A percentile compares a stretch with the other conserved stretches of the same genome.
These are phyloP conservation scores for Danionella cerebrum DNA, from an alignment of 2,113 vertebrate genomes.

Conservation along the genomic window DNA sequence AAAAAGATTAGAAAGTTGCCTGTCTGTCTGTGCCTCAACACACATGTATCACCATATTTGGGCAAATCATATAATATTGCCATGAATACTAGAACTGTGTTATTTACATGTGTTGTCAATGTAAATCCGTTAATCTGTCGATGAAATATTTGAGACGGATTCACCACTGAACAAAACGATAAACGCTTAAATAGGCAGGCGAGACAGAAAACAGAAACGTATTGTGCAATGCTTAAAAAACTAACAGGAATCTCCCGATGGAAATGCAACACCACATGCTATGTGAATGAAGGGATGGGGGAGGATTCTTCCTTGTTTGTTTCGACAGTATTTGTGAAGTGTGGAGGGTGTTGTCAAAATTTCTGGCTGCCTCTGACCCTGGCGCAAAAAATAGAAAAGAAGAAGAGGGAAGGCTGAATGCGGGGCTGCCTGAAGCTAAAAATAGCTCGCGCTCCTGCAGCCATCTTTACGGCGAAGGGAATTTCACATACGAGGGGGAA, in stretches of 20 bases:
- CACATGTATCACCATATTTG: neutral
- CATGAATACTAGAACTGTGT: neutral
- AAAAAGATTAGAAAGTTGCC: conserved; percentile 30
- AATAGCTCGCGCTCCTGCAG: conserved; percentile 17
- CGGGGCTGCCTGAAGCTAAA: conserved; percentile 38
- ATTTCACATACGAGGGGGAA: conserved; percentile 9
- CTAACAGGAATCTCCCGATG: conserved; percentile 12
- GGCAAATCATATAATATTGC: neutral
- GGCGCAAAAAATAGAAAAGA: conserved; percentile 35
- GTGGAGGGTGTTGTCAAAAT: conserved; percentile 24
- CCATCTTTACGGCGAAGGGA: neutral
- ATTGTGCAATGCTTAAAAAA: neutral
- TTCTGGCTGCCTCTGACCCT: conserved; percentile 25
- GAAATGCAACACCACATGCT: conserved; percentile 9
- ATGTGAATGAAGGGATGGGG: neutral
- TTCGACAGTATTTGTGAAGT: conserved; percentile 26
- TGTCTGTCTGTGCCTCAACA: neutral
- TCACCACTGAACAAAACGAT: neutral
- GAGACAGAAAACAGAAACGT: conserved; percentile 10
- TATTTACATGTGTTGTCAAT: neutral
- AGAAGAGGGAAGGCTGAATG: conserved; percentile 16
- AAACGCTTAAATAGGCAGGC: neutral
- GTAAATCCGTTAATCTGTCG: neutral
- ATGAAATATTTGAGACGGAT: neutral
- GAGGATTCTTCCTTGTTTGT: conserved; percentile 11